phyloP scores from a whole-genome alignment of 2,888 invertebrate species.

The Erpobdella octoculata region DNA sequence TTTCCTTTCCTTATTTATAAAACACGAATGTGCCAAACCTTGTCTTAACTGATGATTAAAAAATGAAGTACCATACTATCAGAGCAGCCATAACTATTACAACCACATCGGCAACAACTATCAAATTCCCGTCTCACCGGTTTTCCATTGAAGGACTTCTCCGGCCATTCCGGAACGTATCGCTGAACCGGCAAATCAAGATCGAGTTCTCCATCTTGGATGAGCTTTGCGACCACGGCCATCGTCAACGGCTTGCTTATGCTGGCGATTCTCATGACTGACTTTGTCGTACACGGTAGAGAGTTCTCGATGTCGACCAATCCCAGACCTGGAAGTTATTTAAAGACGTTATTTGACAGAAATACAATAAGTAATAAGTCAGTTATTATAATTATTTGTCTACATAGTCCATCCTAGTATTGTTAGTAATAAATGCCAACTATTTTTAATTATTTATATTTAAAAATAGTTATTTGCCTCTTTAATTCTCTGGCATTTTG shows the following conservation, averaged over 20 bases:
- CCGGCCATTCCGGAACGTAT: constrained; percentile 56
- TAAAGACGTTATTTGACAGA: neutral
- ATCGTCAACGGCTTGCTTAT: constrained; percentile 59
- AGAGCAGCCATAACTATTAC: too few species aligned
- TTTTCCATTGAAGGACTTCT: constrained; percentile 54
- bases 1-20: too few species aligned
- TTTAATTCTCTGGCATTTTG: too few species aligned
- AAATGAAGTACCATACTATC: too few species aligned
- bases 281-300: constrained; percentile 51
- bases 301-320: constrained; percentile 57
- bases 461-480: too few species aligned
- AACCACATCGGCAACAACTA: too few species aligned
- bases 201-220: constrained; percentile 56
- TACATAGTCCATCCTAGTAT: too few species aligned
- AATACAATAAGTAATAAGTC: neutral
- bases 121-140: too few species aligned
- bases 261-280: constrained; percentile 59
- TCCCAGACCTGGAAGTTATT: constrained; percentile 51
- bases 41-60: too few species aligned
- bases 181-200: constrained; percentile 56
- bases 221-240: constrained; percentile 55
- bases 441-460: too few species aligned
- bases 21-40: too few species aligned
- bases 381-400: neutral
- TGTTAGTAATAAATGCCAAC: too few species aligned